These are phyloP conservation scores for Prunella strophiata DNA, from an alignment of 2,797 vertebrate genomes.

Conservation along the genomic window DNA sequence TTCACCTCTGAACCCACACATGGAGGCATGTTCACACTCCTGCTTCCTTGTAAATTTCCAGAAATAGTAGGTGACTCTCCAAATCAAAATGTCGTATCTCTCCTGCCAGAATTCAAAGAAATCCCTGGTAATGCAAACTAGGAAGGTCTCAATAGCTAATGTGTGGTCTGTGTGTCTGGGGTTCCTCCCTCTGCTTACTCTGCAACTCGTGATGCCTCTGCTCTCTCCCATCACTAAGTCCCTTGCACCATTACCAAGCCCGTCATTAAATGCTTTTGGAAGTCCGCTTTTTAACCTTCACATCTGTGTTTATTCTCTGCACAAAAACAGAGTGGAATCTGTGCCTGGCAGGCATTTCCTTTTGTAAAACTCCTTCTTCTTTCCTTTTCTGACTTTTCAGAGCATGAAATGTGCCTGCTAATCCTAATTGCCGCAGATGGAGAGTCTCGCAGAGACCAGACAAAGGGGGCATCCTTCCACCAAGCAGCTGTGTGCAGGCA, in stretches of 20 bases:
- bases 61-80: background rate
- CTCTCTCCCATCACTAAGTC: conserved; percentile 45
- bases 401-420: conserved; percentile 81
- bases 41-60: background rate
- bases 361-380: conserved; percentile 65
- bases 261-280: conserved; percentile 73
- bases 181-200: background rate
- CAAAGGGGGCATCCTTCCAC: conserved; percentile 55
- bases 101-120: background rate
- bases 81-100: background rate
- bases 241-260: conserved; percentile 65
- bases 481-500: background rate
- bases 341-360: conserved; percentile 74
- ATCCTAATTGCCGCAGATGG: conserved; percentile 69
- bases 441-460: conserved; percentile 42
- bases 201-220: background rate
- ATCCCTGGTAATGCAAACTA: background rate
- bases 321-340: conserved; percentile 69
- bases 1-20: background rate
- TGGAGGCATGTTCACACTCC: background rate
- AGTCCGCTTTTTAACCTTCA: conserved; percentile 74
- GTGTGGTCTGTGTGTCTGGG: background rate
- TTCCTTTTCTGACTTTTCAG: conserved; percentile 82
- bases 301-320: conserved; percentile 64
- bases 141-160: background rate